phyloP scores from a whole-genome alignment of 2,797 vertebrate genomes.

The Ptychadena robeensis region DNA sequence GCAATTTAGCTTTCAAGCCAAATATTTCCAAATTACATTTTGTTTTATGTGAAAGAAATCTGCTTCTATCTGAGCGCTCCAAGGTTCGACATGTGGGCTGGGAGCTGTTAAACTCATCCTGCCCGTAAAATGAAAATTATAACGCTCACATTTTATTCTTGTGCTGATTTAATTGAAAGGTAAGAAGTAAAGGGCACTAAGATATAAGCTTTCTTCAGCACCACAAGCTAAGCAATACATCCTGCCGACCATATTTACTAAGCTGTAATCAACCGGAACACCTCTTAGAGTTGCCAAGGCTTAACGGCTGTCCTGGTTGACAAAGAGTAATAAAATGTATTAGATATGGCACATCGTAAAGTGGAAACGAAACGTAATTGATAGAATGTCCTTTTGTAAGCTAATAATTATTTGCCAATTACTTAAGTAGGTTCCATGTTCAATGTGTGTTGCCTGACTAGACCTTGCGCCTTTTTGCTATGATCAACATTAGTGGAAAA shows the following conservation, averaged over 20 bases:
- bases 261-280: conserved; percentile 21
- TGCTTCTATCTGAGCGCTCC: conserved; percentile 43
- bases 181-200: conserved; percentile 45
- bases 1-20: conserved; percentile 62
- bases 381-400: background rate
- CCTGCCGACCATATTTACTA: conserved; percentile 25
- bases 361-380: background rate
- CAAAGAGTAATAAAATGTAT: conserved; percentile 1
- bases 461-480: no score
- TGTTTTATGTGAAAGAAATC: conserved; percentile 60
- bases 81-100: conserved; percentile 50
- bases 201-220: conserved; percentile 12
- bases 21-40: conserved; percentile 63
- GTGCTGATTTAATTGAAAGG: conserved; percentile 55
- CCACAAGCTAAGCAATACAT: conserved; percentile 8
- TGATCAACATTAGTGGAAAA: no score
- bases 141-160: conserved; percentile 41
- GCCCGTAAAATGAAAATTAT: conserved; percentile 53
- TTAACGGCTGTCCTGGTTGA: background rate
- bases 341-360: background rate
- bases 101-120: conserved; percentile 53
- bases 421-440: background rate
- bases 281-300: conserved; percentile 6
- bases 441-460: background rate
- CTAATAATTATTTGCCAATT: background rate